Conservation (phyloP, 2,113 vertebrate species). For the Bagarius yarrelli region DNA sequence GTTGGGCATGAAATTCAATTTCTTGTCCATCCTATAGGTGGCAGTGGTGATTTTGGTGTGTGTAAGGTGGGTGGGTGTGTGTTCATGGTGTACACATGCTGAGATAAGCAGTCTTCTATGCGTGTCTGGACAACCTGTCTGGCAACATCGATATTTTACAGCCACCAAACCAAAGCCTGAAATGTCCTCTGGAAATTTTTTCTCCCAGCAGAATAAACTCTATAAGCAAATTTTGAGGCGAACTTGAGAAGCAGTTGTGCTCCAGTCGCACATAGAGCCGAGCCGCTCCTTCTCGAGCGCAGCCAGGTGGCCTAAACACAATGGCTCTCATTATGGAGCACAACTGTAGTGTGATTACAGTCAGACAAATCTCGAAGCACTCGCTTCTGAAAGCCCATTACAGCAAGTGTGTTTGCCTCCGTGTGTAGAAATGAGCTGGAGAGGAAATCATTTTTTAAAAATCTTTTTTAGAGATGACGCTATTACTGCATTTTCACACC, state of each 20-base stretch:
- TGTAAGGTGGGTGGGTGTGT: not conserved
- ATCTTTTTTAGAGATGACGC: slow-evolving; percentile 5
- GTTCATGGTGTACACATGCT: slow-evolving; percentile 38
- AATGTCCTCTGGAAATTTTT: slow-evolving; percentile 25
- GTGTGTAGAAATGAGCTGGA: slow-evolving; percentile 9
- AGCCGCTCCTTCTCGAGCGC: slow-evolving; percentile 20
- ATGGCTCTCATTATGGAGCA: slow-evolving; percentile 44
- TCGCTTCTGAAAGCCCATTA: slow-evolving; percentile 23
- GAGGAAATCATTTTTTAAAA: slow-evolving; percentile 1
- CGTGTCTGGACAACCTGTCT: slow-evolving; percentile 45
- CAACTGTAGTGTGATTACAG: slow-evolving; percentile 42
- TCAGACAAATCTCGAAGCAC: slow-evolving; percentile 33
- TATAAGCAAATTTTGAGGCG: slow-evolving; percentile 9
- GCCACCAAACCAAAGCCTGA: slow-evolving; percentile 19
- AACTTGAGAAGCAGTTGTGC: not conserved
- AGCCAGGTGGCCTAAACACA: slow-evolving; percentile 40
- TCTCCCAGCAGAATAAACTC: not conserved
- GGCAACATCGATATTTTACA: slow-evolving; percentile 16
- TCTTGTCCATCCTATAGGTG: slow-evolving; percentile 39
- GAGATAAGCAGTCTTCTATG: slow-evolving; percentile 50
- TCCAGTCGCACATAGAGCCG: not conserved
- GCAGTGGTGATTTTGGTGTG: slow-evolving; percentile 51
- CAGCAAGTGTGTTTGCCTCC: slow-evolving; percentile 14
- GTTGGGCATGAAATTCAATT: not conserved
- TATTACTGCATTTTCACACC: slow-evolving; percentile 17